Base-by-base conservation (phyloP, 2,888 invertebrate genomes). In the Nasonia oneida region DNA sequence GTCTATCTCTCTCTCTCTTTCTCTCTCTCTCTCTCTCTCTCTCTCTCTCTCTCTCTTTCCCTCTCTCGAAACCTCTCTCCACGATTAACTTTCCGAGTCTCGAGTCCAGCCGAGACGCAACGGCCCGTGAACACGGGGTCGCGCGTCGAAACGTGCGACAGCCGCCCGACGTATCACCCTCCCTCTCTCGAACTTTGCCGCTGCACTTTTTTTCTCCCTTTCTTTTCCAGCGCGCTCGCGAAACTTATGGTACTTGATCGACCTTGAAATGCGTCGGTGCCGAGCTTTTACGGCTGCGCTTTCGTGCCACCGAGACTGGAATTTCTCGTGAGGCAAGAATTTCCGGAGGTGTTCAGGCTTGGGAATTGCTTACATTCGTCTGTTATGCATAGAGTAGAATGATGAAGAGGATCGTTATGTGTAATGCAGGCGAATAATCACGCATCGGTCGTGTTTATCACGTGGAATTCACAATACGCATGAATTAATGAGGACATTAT, bases 231-330 rank as follows among this genome's bases (percentile, higher is more conserved):
- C 12, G n/a, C 29, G 33, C 53, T 74, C 4, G 23, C 67, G 23
- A 75, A 75, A 82, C 64, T 82, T 82, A 53, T n/a, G 75, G 50
- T 82, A 53, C 67, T 82, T n/a, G 64, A 82, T 76, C 67, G 82
- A 76, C 75, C 75, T 82, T 82, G 50, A 82, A 75, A 82, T 75
- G 33, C 50, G 15, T 15, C 12, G 37, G 42, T 39, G 42, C 5
- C 15, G 33, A 23, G n/a, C 15, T 47, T 64, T 78, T 64, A 67
- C 42, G 42, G 78, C 39, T 67, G 14, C 15, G n/a, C 37, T 18
- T 53, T 57, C 57, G 29, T 29, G 67, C 33, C 61, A 10, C 23
- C 6, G 67, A 29, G 29, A 33, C 6, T 75, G 50, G 53, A 76
- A 61, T 76, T 76, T 23, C 37, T 57, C 18, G 29, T 2, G n/a